These are phyloP conservation scores for Holothuria scabra DNA, from an alignment of 53 echinoderm and acorn worm genomes.

Conservation along the genomic window DNA sequence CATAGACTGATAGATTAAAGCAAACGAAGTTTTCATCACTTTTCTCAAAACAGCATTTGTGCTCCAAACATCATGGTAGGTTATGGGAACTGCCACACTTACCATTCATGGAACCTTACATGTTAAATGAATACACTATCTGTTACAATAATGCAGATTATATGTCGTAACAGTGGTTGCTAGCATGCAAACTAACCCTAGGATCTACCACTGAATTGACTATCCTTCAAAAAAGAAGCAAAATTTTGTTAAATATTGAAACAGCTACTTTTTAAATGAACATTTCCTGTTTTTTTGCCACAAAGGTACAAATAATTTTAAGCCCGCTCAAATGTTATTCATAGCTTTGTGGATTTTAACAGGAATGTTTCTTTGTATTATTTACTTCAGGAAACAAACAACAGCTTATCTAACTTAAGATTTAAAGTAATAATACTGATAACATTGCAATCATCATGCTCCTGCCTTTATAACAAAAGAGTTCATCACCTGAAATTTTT, in stretches of 20 bases:
- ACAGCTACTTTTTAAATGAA: not conserved
- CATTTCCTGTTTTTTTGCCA: not conserved
- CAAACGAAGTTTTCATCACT: no score
- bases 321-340: slow-evolving; percentile 42
- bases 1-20: no score
- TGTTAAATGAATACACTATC: slow-evolving; percentile 31
- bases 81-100: no score
- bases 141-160: slow-evolving; percentile 36
- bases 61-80: no score
- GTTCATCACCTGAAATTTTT: no score
- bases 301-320: slow-evolving; percentile 42
- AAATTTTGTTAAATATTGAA: not conserved
- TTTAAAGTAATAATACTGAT: not conserved
- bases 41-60: no score
- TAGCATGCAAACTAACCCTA: slow-evolving; percentile 29
- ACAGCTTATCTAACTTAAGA: no score
- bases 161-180: no score
- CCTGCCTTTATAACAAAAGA: not conserved
- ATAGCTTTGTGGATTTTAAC: slow-evolving; percentile 27
- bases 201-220: not conserved
- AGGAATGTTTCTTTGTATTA: slow-evolving; percentile 15
- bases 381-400: slow-evolving; percentile 27
- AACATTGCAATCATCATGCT: slow-evolving; percentile 31
- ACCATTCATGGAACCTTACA: no score
- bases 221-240: no score